phyloP scores from a whole-genome alignment of 2,797 vertebrate species.

The Fringilla coelebs region DNA sequence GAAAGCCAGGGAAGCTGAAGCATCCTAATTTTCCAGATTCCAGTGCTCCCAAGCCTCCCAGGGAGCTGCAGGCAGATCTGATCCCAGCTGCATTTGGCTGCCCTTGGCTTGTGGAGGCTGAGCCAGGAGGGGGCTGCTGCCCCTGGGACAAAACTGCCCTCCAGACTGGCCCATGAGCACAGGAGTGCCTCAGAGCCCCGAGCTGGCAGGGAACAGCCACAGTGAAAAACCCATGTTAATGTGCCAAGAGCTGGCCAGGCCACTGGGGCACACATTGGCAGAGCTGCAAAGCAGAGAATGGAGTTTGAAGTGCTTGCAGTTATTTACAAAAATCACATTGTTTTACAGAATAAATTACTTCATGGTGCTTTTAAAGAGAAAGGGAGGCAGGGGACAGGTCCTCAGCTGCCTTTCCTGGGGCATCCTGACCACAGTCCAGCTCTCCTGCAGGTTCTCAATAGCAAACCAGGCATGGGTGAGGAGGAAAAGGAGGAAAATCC shows the following conservation, averaged over 20 bases:
- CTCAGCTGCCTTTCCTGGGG: not conserved
- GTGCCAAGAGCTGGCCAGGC: not conserved
- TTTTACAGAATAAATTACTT: slow-evolving; percentile 19
- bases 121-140: not conserved
- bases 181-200: accelerated
- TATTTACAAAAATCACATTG: slow-evolving; percentile 21
- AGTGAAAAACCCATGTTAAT: not conserved
- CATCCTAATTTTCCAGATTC: not conserved
- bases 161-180: not conserved
- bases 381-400: not conserved
- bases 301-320: not conserved
- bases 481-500: not conserved
- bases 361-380: not conserved
- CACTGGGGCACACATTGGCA: not conserved
- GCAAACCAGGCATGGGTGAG: not conserved
- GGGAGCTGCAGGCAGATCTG: not conserved
- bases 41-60: not conserved
- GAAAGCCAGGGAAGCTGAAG: not conserved
- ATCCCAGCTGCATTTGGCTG: not conserved
- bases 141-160: not conserved
- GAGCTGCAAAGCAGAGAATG: not conserved
- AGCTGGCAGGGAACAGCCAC: not conserved
- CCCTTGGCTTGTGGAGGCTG: not conserved
- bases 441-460: not conserved
- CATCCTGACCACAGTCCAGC: not conserved